A percentile compares a stretch with the other conserved stretches of the same genome.
Conservation (phyloP, 2,888 invertebrate species). For the Embidobia sp. region DNA sequence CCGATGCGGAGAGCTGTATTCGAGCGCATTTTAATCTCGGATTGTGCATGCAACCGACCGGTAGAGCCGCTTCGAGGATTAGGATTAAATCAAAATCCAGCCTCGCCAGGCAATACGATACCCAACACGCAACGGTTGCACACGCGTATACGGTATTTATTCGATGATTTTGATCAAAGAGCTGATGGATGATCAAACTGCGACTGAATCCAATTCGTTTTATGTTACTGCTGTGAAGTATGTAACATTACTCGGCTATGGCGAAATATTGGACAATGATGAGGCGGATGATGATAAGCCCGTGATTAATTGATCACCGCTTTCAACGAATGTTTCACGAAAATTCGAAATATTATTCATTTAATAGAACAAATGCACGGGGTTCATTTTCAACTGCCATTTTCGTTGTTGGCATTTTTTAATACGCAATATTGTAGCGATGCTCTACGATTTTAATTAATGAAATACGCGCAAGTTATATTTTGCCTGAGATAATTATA, state of each 20-base stretch:
- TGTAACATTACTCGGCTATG: conserved; percentile 53
- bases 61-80: conserved; percentile 76
- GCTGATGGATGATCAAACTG: conserved; percentile 65
- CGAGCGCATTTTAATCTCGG: conserved; percentile 75
- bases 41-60: conserved; percentile 74
- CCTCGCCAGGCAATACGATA: conserved; percentile 68
- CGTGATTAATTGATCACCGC: conserved; percentile 60
- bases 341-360: conserved; percentile 41
- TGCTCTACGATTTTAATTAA: conserved; percentile 28
- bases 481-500: neutral
- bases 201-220: conserved; percentile 63
- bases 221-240: conserved; percentile 54
- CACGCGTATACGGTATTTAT: conserved; percentile 63
- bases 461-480: conserved; percentile 9
- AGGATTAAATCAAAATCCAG: conserved; percentile 77
- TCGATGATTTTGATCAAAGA: conserved; percentile 65
- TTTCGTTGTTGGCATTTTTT: conserved; percentile 12
- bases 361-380: conserved; percentile 37
- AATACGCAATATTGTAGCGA: conserved; percentile 16
- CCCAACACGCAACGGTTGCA: conserved; percentile 64
- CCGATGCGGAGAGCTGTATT: conserved; percentile 50
- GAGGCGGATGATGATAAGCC: conserved; percentile 56
- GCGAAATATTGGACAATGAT: conserved; percentile 51
- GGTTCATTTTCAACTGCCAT: conserved; percentile 18
- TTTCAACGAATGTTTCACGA: conserved; percentile 47